phyloP scores from a whole-genome alignment of 2,113 vertebrate genomes.

The Corynorhinus townsendii region DNA sequence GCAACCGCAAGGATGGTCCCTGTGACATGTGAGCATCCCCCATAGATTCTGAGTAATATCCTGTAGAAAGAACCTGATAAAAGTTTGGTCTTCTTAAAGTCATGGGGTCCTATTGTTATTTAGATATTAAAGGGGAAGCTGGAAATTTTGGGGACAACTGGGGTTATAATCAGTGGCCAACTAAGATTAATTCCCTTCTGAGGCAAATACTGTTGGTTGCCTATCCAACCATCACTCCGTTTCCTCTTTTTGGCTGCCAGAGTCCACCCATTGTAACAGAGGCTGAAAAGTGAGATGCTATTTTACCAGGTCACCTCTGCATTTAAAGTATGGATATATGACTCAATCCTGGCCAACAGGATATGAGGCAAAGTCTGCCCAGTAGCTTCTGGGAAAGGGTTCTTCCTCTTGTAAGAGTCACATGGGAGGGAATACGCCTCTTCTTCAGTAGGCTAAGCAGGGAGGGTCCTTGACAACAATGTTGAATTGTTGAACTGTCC shows the following conservation, averaged over 20 bases:
- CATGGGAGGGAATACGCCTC: neutral
- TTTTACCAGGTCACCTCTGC: neutral
- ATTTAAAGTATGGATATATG: neutral
- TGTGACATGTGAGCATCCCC: neutral
- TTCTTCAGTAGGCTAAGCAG: neutral
- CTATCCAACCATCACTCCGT: neutral
- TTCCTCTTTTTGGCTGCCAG: neutral
- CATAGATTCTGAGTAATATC: conserved; percentile 28
- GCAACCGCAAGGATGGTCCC: neutral
- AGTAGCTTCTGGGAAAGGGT: neutral
- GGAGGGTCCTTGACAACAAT: neutral
- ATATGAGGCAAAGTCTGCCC: neutral
- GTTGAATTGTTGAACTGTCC: neutral
- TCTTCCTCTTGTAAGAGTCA: neutral
- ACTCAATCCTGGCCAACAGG: neutral
- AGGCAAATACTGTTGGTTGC: neutral
- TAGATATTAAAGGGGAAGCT: conserved; percentile 37
- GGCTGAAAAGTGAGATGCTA: neutral
- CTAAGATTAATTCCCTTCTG: neutral
- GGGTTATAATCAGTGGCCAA: neutral
- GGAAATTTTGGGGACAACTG: conserved; percentile 17
- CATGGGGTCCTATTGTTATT: neutral
- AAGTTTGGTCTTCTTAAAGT: neutral
- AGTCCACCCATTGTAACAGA: neutral
- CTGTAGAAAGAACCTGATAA: conserved; percentile 30